A percentile compares a stretch with the other conserved stretches of the same genome.
Conservation (phyloP, 30 jellyfish, hydroid and myxozoan species). For the Chrysaora quinquecirrha region DNA sequence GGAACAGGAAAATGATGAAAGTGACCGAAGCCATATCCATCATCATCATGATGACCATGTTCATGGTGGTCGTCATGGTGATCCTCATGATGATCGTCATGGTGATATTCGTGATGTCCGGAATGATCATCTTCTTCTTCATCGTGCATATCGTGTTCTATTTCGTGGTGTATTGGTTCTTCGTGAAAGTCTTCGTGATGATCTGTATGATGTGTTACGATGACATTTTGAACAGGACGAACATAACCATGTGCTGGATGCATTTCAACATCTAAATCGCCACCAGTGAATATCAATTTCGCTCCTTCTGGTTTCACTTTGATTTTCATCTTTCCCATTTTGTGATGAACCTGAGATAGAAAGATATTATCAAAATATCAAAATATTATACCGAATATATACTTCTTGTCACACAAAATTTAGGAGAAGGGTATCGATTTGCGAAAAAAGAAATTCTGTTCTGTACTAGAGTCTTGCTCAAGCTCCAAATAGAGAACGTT, state of each 20-base stretch:
- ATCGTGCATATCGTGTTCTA: conserved; percentile 52
- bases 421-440: too few relatives aligned
- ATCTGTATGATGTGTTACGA: conserved; percentile 27
- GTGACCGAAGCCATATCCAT: conserved; percentile 76
- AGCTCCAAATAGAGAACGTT: too few relatives aligned
- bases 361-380: too few relatives aligned
- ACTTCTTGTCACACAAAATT: too few relatives aligned
- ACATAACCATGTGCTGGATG: conserved; percentile 91
- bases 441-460: too few relatives aligned
- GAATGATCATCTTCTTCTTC: conserved; percentile 59
- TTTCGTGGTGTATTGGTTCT: conserved; percentile 47
- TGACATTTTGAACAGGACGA: conserved; percentile 74
- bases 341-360: conserved; percentile 68
- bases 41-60: conserved; percentile 58
- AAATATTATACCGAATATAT: too few relatives aligned
- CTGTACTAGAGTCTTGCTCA: too few relatives aligned
- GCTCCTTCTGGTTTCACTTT: conserved; percentile 98
- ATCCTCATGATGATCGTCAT: conserved; percentile 69
- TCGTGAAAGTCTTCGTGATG: conserved; percentile 55
- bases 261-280: conserved; percentile 89
- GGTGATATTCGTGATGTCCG: conserved; percentile 65
- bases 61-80: conserved; percentile 65
- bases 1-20: conserved; percentile 64
- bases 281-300: conserved; percentile 81
- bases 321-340: conserved; percentile 94